Evolutionary conservation across 2,113 vertebrate species (phyloP), one percentile per base, ranked within the genome.

Genomic region (Cyprinus carpio): DNA sequence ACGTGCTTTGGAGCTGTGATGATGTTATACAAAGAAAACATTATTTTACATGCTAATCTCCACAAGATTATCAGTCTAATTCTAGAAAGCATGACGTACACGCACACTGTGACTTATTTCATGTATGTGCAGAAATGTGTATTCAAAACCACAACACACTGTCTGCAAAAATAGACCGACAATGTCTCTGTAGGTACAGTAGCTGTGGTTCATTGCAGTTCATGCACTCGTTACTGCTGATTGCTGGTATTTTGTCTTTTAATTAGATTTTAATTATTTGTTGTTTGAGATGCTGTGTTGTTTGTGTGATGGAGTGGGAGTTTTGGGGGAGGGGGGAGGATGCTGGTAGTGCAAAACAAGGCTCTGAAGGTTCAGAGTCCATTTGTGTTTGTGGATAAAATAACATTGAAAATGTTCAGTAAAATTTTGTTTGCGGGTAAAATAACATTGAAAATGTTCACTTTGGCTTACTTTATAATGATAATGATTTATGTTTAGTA

Each of bases 221-320:
- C 58, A 64, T 65, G 31, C 4, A 2, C 37, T 81, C 25, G 16
- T 81, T 69, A 81, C 62, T 31, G 62, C 27, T 54, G 80, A 81
- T 69, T 81, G 43, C 25, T 31, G 62, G 58, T 29, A 67, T 81
- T 65, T 43, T 81, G n/a, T 11, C 6, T 49, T 65, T 67, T 67
- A 67, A 81, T 81, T 20, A 51, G n/a, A 81, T 51, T 8, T 67
- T 62, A 81, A 81, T 51, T 27, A 25, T 20, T 16, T 31, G 60
- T 81, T 81, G 79, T 81, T 67, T 67, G 62, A 31, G 37, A 81
- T 29, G 40, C 18, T 25, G 34, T n/a, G n/a, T n/a, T n/a, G n/a
- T n/a, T n/a, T n/a, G n/a, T n/a, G n/a, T n/a, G n/a, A n/a, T n/a
- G n/a, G n/a, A n/a, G n/a, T n/a, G 34, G n/a, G 78, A 46, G 37